Conservation (phyloP, 2,888 invertebrate species). For the Saturnia japonica region DNA sequence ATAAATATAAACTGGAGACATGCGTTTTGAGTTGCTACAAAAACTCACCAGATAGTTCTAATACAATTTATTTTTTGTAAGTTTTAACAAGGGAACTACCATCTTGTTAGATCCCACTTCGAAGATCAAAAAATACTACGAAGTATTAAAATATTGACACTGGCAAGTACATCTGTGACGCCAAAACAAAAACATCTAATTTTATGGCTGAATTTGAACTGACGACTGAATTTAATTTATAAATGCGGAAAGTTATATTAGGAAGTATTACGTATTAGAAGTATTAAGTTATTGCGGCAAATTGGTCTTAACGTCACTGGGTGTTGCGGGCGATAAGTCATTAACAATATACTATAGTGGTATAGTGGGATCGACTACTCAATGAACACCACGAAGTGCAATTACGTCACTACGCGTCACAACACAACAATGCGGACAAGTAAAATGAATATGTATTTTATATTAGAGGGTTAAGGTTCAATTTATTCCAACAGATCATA, state of each 20-base stretch:
- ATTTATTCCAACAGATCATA: not conserved
- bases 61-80: no score
- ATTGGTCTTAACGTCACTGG: slow-evolving; percentile 52
- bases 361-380: slow-evolving; percentile 44
- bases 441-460: not conserved
- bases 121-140: no score
- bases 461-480: not conserved
- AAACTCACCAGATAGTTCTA: no score
- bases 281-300: slow-evolving; percentile 41
- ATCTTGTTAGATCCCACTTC: no score
- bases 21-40: no score
- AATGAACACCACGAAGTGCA: slow-evolving; percentile 45
- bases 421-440: not conserved
- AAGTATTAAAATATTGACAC: no score
- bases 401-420: slow-evolving; percentile 44
- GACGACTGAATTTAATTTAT: not conserved
- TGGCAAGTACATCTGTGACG: no score
- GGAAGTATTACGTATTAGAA: no score
- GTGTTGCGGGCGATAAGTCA: slow-evolving; percentile 35
- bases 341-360: slow-evolving; percentile 45
- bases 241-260: not conserved
- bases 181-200: no score
- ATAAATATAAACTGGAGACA: no score
- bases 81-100: no score
- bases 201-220: no score